Percentiles rank a stretch among this genome's conserved stretches.
Evolutionary conservation across 2,888 invertebrate species (phyloP).

Genomic region (Pseudolycoriella hygida): DNA sequence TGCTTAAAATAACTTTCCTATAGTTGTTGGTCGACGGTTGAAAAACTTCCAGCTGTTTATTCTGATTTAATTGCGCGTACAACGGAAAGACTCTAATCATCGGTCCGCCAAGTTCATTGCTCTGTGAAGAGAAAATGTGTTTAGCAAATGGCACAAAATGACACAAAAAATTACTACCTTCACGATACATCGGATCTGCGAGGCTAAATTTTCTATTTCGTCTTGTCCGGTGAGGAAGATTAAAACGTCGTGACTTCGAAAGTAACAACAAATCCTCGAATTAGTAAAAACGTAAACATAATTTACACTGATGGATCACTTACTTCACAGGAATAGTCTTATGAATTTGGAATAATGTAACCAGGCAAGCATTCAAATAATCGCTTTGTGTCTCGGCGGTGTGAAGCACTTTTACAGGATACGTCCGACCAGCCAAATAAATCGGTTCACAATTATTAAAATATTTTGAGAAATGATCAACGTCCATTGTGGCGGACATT

Average conservation of each 20-base stretch:
- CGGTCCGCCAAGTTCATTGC: constrained; percentile 40
- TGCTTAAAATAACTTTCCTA: constrained; percentile 84
- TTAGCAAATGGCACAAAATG: too few relatives aligned
- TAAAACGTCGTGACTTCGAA: constrained; percentile 68
- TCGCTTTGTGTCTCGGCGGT: constrained; percentile 57
- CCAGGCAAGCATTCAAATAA: constrained; percentile 65
- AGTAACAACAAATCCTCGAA: constrained; percentile 4
- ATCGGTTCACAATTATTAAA: constrained; percentile 74
- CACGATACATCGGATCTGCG: constrained; percentile 52
- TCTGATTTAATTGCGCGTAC: constrained; percentile 76
- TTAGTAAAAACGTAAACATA: neutral
- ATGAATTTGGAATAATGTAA: constrained; percentile 82
- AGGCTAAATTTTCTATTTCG: constrained; percentile 77
- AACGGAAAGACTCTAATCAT: constrained; percentile 65
- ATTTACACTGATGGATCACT: constrained; percentile 17
- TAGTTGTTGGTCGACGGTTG: constrained; percentile 48
- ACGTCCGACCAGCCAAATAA: constrained; percentile 79
- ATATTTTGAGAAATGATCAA: constrained; percentile 78
- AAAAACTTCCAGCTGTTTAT: constrained; percentile 79
- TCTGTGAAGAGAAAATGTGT: constrained; percentile 25
- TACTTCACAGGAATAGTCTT: constrained; percentile 62
- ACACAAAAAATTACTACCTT: constrained; percentile 29
- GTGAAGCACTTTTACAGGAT: constrained; percentile 60
- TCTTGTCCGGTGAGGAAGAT: constrained; percentile 94
- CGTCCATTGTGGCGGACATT: constrained; percentile 95